Evolutionary conservation across 2,888 invertebrate species (phyloP).

Genomic region (Oscheius sp.): DNA sequence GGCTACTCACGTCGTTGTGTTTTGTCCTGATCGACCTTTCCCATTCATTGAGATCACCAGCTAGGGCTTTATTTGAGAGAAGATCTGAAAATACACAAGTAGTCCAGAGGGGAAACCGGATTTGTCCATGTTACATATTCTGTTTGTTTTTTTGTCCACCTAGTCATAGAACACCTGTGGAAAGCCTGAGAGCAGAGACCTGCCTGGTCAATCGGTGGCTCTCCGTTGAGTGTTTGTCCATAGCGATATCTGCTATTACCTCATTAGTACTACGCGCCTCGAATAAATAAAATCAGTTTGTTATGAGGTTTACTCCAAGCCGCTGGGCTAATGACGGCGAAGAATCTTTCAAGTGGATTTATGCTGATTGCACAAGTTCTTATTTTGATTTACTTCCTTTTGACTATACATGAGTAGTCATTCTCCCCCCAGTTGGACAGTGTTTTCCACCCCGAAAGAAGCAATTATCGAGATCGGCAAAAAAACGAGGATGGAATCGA

Average conservation of each 20-base stretch:
- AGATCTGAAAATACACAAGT: slow-evolving; percentile 45
- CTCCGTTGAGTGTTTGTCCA: slow-evolving; percentile 36
- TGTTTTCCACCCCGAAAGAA: slow-evolving; percentile 7
- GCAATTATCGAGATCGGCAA: slow-evolving; percentile 32
- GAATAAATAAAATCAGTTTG: slow-evolving; percentile 28
- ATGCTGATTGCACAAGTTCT: slow-evolving; percentile 15
- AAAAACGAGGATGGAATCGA: slow-evolving; percentile 11
- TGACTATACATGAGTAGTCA: background rate
- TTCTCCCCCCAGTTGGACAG: background rate
- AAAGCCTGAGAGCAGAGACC: slow-evolving; percentile 1
- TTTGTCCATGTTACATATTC: slow-evolving; percentile 1
- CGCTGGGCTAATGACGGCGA: slow-evolving; percentile 10
- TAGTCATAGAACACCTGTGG: slow-evolving; percentile 20
- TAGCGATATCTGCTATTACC: slow-evolving; percentile 37
- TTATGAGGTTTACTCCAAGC: background rate
- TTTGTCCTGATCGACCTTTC: slow-evolving; percentile 56
- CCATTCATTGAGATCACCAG: slow-evolving; percentile 58
- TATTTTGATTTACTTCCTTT: slow-evolving; percentile 20
- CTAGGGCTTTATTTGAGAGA: slow-evolving; percentile 56
- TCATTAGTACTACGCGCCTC: slow-evolving; percentile 37
- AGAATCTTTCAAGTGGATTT: slow-evolving; percentile 21
- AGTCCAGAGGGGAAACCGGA: background rate
- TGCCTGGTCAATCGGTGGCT: slow-evolving; percentile 27
- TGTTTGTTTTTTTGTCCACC: background rate
- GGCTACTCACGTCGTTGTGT: slow-evolving; percentile 53